Evolutionary conservation across 2,888 invertebrate species (phyloP).

Genomic region (Toxonevra muliebris): DNA sequence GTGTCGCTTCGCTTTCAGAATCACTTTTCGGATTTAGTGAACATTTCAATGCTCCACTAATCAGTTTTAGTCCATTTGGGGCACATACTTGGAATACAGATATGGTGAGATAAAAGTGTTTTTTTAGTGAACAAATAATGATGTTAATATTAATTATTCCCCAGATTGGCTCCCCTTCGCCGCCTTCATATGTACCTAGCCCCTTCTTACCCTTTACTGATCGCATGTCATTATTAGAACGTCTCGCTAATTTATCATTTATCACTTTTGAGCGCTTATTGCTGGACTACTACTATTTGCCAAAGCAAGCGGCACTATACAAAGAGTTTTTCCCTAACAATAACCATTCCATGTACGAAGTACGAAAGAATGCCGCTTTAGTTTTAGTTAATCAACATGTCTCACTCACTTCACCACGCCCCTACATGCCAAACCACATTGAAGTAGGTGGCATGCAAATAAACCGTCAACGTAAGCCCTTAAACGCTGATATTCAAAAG

Average conservation of each 20-base stretch:
- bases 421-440: conserved; percentile 51
- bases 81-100: conserved; percentile 44
- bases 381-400: conserved; percentile 50
- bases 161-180: conserved; percentile 39
- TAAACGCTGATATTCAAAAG: conserved; percentile 50
- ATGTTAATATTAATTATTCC: conserved; percentile 31
- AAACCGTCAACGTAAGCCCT: conserved; percentile 39
- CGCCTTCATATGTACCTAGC: conserved; percentile 46
- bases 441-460: conserved; percentile 52
- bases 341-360: conserved; percentile 34
- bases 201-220: conserved; percentile 43
- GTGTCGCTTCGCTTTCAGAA: conserved; percentile 52
- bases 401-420: conserved; percentile 43
- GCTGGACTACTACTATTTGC: conserved; percentile 42
- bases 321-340: conserved; percentile 40
- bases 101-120: conserved; percentile 20
- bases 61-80: conserved; percentile 41
- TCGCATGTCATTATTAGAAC: conserved; percentile 52
- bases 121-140: background rate
- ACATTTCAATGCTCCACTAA: conserved; percentile 40
- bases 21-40: conserved; percentile 49
- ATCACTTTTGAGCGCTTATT: conserved; percentile 34
- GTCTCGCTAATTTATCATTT: conserved; percentile 48
- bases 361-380: conserved; percentile 42
- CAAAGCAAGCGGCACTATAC: conserved; percentile 41